Evolutionary conservation across 2,113 vertebrate genomes (phyloP).

Genomic region (Apodemus speciosus): DNA sequence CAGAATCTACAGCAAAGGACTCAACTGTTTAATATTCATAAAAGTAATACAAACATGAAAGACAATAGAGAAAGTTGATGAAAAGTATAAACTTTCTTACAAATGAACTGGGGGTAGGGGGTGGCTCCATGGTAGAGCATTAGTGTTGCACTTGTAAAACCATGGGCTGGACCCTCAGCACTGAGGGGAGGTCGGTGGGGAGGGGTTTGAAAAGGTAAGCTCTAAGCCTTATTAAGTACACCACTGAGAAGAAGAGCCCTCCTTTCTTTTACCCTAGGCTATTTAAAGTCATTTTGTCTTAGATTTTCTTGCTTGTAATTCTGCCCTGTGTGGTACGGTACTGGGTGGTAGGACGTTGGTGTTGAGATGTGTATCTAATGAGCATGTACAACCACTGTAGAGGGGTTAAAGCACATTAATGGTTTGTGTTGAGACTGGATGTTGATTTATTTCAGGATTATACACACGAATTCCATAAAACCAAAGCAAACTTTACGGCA

Average conservation of each 20-base stretch:
- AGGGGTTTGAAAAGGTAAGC: constrained; percentile 51
- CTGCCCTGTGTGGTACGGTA: not conserved
- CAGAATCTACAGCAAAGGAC: constrained; percentile 15
- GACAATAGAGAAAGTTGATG: not conserved
- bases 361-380: constrained; percentile 1
- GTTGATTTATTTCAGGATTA: constrained; percentile 91
- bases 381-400: not conserved
- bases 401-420: constrained; percentile 27
- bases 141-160: not conserved
- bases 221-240: not conserved
- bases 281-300: constrained; percentile 43
- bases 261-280: not conserved
- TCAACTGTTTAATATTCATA: constrained; percentile 48
- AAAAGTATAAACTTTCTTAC: constrained; percentile 25
- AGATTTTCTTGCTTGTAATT: constrained; percentile 50
- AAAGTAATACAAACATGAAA: constrained; percentile 49
- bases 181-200: not conserved
- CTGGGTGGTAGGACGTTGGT: not conserved
- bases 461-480: constrained; percentile 99
- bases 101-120: not conserved
- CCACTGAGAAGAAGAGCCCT: not conserved
- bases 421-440: constrained; percentile 46
- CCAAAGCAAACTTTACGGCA: constrained; percentile 97
- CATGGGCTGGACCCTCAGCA: not conserved
- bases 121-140: not conserved